phyloP scores from a whole-genome alignment of 2,797 vertebrate species.

The Phrynocephalus vlangalii region DNA sequence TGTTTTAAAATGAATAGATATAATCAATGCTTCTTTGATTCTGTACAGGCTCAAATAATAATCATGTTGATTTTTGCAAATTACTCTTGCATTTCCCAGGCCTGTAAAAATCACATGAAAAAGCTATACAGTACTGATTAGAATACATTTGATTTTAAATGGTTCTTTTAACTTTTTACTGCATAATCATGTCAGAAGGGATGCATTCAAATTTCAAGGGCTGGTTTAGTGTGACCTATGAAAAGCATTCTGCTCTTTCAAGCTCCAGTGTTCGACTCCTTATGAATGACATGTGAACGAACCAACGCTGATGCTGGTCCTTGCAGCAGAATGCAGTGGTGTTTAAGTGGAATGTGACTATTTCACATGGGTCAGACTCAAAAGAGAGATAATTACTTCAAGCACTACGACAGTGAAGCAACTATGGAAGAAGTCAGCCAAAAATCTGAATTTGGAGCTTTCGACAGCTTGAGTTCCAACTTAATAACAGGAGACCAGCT shows the following conservation, averaged over 20 bases:
- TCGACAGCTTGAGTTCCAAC: slow-evolving; percentile 14
- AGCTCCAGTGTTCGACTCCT: background rate
- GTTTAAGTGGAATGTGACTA: background rate
- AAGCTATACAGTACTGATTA: background rate
- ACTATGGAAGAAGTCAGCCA: slow-evolving; percentile 35
- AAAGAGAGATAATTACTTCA: background rate
- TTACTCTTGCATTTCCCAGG: background rate
- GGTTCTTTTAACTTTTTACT: slow-evolving; percentile 9
- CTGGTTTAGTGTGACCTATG: background rate
- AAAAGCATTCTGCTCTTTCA: background rate
- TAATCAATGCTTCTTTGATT: slow-evolving; percentile 25
- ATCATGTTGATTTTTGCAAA: slow-evolving; percentile 11
- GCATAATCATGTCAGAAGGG: background rate
- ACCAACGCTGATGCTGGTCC: background rate
- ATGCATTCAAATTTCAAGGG: background rate
- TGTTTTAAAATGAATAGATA: slow-evolving; percentile 43
- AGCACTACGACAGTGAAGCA: slow-evolving; percentile 25
- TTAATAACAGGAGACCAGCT: slow-evolving; percentile 42
- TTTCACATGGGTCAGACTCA: background rate
- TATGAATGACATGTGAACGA: slow-evolving; percentile 29
- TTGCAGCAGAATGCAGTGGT: background rate
- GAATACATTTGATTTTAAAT: slow-evolving; percentile 33
- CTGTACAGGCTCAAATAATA: slow-evolving; percentile 6
- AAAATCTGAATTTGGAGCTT: slow-evolving; percentile 31
- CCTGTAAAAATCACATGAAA: background rate